A percentile compares a stretch with the other conserved stretches of the same genome.
Conservation (phyloP, 2,113 vertebrate species). For the Perccottus glenii region DNA sequence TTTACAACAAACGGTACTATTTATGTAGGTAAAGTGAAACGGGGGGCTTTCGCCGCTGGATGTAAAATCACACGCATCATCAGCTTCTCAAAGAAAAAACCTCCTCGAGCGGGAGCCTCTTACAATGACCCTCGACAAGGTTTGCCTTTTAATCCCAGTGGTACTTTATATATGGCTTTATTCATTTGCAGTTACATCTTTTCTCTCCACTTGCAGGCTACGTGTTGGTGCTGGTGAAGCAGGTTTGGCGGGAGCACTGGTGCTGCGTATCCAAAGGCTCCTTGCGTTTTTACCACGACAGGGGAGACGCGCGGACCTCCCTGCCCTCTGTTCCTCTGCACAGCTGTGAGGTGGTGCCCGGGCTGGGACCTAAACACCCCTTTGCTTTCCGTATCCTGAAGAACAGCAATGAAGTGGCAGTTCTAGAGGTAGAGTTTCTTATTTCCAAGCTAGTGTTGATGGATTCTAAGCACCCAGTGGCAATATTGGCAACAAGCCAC, state of each 20-base stretch:
- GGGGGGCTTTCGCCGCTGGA: constrained; percentile 88
- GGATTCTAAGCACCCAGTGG: background rate
- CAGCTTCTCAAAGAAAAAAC: constrained; percentile 96
- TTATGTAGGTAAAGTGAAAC: constrained; percentile 87
- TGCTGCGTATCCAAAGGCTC: constrained; percentile 87
- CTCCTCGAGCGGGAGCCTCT: constrained; percentile 78
- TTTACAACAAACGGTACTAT: background rate
- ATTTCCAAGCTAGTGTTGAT: background rate
- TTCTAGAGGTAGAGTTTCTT: constrained; percentile 84
- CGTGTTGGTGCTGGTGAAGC: constrained; percentile 88
- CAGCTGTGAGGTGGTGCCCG: constrained; percentile 88
- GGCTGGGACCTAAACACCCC: constrained; percentile 92
- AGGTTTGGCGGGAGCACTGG: constrained; percentile 96
- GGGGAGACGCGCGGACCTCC: constrained; percentile 81
- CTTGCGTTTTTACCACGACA: constrained; percentile 90
- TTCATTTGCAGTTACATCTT: background rate
- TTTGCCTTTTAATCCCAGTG: constrained; percentile 45
- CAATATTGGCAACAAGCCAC: background rate
- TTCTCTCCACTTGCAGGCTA: constrained; percentile 76
- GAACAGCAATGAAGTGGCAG: constrained; percentile 81
- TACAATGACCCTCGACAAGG: constrained; percentile 89
- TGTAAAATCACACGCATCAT: constrained; percentile 97
- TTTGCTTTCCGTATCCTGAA: constrained; percentile 92
- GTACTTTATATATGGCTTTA: background rate
- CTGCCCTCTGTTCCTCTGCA: constrained; percentile 83